phyloP scores from a whole-genome alignment of 2,888 invertebrate species.

The Melanchra persicariae region DNA sequence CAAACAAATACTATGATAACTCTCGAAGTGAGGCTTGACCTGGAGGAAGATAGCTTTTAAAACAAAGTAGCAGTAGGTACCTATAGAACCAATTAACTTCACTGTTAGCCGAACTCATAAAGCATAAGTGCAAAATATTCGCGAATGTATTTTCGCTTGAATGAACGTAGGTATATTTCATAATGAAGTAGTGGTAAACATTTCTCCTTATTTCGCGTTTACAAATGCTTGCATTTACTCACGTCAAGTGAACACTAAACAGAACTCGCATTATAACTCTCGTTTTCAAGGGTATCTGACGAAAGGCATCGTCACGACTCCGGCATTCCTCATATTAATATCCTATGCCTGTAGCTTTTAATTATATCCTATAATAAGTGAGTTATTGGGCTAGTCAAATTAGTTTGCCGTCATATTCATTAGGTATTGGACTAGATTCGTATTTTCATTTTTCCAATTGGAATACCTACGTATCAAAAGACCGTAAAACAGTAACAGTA shows the following conservation, averaged over 20 bases:
- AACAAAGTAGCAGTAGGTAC: neutral
- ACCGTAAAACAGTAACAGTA: neutral
- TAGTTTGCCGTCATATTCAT: neutral
- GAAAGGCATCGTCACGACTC: slow-evolving; percentile 4
- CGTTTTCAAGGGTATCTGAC: neutral
- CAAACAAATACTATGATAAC: too few species aligned
- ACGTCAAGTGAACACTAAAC: slow-evolving; percentile 17
- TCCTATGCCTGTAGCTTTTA: too few species aligned
- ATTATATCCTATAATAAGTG: too few species aligned
- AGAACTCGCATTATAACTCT: slow-evolving; percentile 13
- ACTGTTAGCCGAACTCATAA: neutral
- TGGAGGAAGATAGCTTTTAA: too few species aligned
- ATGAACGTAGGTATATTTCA: slow-evolving; percentile 12
- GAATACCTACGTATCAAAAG: too few species aligned
- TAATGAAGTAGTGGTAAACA: slow-evolving; percentile 11
- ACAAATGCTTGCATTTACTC: slow-evolving; percentile 18
- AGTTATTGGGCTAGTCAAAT: neutral
- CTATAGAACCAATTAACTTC: neutral
- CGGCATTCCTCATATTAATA: neutral
- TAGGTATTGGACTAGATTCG: too few species aligned
- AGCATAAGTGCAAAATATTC: neutral
- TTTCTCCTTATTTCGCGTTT: slow-evolving; percentile 30
- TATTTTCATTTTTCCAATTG: too few species aligned
- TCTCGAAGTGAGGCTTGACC: too few species aligned
- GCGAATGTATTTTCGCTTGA: slow-evolving; percentile 2